These are phyloP conservation scores for Brienomyrus longianalis DNA, from an alignment of 2,113 vertebrate species.

Conservation along the genomic window DNA sequence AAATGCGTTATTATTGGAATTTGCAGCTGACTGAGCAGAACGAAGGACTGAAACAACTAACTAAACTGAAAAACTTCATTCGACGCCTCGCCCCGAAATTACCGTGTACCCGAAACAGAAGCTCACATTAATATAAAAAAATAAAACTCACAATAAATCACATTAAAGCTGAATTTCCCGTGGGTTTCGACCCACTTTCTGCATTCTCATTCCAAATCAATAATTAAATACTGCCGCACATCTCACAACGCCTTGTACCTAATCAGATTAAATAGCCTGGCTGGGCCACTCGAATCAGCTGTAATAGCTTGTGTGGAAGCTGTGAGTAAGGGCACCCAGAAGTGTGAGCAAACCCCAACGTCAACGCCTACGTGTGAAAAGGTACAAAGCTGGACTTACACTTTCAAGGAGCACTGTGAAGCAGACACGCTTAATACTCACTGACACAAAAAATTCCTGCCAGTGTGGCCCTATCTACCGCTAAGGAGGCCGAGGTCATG, in stretches of 20 bases:
- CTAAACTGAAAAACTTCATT: not conserved
- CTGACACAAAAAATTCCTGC: not conserved
- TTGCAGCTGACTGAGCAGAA: not conserved
- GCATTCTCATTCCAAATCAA: not conserved
- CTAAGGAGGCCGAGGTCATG: not conserved
- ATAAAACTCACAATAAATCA: not conserved
- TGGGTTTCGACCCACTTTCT: not conserved
- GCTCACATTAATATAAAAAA: not conserved
- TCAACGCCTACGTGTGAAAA: not conserved
- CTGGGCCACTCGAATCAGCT: not conserved
- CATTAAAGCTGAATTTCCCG: not conserved
- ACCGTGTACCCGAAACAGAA: not conserved
- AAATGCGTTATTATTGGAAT: not conserved
- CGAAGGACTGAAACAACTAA: not conserved
- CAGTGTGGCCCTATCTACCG: no score
- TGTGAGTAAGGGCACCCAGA: not conserved
- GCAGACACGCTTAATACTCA: not conserved
- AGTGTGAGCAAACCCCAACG: not conserved
- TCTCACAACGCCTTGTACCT: not conserved
- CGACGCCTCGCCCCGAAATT: not conserved
- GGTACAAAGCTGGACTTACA: not conserved
- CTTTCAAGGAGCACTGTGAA: slow-evolving; percentile 1
- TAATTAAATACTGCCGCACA: not conserved
- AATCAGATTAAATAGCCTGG: not conserved
- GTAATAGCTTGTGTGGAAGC: not conserved